These are phyloP conservation scores for Stomatorhinus ivindoensis DNA, from an alignment of 2,113 vertebrate species.

Conservation along the genomic window DNA sequence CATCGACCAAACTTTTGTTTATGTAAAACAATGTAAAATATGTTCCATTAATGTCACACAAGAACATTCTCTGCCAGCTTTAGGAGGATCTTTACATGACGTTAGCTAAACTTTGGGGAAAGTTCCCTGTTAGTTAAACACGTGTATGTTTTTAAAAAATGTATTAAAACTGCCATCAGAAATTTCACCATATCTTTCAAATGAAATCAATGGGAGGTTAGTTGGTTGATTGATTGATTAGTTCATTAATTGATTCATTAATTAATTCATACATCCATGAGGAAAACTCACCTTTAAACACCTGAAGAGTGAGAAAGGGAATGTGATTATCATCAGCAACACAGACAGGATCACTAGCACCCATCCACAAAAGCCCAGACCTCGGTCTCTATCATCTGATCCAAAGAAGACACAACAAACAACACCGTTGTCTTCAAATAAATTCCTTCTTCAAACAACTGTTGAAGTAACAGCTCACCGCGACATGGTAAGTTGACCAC, in stretches of 20 bases:
- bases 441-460: not conserved
- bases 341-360: conserved; percentile 64
- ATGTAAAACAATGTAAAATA: not conserved
- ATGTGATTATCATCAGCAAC: conserved; percentile 60
- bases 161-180: not conserved
- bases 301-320: conserved; percentile 70
- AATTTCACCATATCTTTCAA: not conserved
- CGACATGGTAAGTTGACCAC: not conserved
- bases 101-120: not conserved
- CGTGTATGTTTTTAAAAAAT: not conserved
- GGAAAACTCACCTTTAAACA: conserved; percentile 70
- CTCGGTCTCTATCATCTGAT: conserved; percentile 51
- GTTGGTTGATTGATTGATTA: not conserved
- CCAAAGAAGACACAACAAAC: conserved; percentile 4
- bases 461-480: not conserved
- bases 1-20: not conserved
- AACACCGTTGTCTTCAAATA: not conserved
- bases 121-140: not conserved
- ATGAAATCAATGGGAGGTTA: not conserved
- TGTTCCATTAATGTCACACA: not conserved
- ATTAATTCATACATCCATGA: not conserved
- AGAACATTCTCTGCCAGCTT: not conserved
- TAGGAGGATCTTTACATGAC: not conserved
- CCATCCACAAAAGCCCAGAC: conserved; percentile 70
- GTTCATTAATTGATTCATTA: not conserved